Conservation (phyloP, 2,888 invertebrate species). For the Digitonthophagus gazella region DNA sequence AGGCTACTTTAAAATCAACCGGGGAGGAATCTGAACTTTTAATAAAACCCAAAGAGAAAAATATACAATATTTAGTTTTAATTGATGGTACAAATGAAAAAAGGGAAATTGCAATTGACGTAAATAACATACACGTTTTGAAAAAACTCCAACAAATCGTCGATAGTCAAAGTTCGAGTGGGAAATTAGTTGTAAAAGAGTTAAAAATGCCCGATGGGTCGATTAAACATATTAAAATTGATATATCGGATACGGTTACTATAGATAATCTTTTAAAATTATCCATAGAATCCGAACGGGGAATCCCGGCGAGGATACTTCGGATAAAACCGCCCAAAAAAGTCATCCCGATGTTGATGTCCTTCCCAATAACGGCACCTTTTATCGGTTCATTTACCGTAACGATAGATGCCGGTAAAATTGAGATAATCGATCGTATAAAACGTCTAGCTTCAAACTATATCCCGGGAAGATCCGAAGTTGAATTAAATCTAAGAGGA, state of each 20-base stretch:
- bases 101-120: background rate
- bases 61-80: background rate
- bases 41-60: background rate
- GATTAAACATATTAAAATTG: background rate
- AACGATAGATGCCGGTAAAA: background rate
- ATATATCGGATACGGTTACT: constrained; percentile 5
- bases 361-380: background rate
- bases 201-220: constrained; percentile 5
- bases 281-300: constrained; percentile 11
- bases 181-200: background rate
- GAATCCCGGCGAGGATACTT: background rate
- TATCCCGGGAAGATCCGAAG: background rate
- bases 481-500: background rate
- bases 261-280: constrained; percentile 17
- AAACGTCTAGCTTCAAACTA: background rate
- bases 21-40: background rate
- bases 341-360: background rate
- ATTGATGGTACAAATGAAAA: background rate
- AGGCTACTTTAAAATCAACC: background rate
- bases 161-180: background rate
- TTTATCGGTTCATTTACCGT: background rate
- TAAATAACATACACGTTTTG: background rate
- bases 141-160: constrained; percentile 1
- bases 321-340: background rate
- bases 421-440: background rate